phyloP scores from a whole-genome alignment of 2,797 vertebrate species.

The Tokudaia muenninki region DNA sequence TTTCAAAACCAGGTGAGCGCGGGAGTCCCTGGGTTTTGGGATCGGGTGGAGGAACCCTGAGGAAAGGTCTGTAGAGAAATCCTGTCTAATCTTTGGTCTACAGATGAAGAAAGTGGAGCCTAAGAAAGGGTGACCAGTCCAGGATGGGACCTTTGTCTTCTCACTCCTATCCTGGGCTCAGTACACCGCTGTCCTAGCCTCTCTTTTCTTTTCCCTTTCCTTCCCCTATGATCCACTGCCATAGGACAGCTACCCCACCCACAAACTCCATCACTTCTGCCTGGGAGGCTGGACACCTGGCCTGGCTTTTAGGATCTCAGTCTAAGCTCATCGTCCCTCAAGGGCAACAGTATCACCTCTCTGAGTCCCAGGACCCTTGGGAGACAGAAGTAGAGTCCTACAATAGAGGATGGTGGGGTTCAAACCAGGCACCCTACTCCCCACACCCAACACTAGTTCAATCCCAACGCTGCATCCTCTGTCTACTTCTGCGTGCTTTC shows the following conservation, averaged over 20 bases:
- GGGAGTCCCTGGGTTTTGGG: not conserved
- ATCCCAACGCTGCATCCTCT: not conserved
- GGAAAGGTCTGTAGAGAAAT: not conserved
- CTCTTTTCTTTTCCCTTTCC: accelerated
- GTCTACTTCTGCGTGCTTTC: not conserved
- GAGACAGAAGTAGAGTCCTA: not conserved
- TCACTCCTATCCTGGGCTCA: not conserved
- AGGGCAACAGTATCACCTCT: not conserved
- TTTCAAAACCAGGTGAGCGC: constrained; percentile 58
- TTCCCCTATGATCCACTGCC: not conserved
- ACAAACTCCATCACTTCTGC: not conserved
- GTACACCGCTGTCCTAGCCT: not conserved
- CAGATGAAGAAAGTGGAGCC: not conserved
- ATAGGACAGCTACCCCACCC: not conserved
- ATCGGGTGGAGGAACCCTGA: not conserved
- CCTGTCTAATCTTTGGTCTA: not conserved
- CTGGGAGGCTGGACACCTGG: not conserved
- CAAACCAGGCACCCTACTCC: not conserved
- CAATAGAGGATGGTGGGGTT: not conserved
- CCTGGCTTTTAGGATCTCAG: not conserved
- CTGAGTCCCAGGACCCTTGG: not conserved
- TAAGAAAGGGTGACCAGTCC: not conserved
- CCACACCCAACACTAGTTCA: not conserved
- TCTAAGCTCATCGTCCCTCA: not conserved
- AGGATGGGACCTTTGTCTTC: not conserved